Percentiles rank a stretch among this genome's conserved stretches.
These are phyloP conservation scores for Rana temporaria DNA, from an alignment of 2,113 vertebrate species.

Conservation along the genomic window DNA sequence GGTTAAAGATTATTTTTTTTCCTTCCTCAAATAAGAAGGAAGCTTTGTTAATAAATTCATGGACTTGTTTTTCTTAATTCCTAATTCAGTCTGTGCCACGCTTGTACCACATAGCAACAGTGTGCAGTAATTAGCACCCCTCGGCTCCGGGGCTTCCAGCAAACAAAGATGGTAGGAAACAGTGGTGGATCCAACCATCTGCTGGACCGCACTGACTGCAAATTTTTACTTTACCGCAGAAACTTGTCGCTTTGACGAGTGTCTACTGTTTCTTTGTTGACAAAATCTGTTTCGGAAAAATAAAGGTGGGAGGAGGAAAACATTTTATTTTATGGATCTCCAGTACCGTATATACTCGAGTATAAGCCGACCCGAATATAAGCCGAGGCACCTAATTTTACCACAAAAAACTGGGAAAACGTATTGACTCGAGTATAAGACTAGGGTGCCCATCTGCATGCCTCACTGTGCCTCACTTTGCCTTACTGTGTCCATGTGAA, in stretches of 20 bases:
- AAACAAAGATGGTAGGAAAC: slow-evolving; percentile 57
- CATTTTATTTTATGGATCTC: no score
- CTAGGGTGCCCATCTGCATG: no score
- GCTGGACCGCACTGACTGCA: slow-evolving; percentile 37
- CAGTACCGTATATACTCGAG: no score
- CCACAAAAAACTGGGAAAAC: no score
- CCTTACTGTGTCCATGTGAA: no score
- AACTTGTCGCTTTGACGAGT: slow-evolving; percentile 20
- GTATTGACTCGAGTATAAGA: no score
- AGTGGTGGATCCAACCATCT: slow-evolving; percentile 57
- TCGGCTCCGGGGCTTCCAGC: slow-evolving; percentile 53
- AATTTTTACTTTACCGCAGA: slow-evolving; percentile 44
- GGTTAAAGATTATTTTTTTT: slow-evolving; percentile 49
- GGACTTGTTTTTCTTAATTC: slow-evolving; percentile 53
- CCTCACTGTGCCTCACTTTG: no score
- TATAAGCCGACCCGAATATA: no score
- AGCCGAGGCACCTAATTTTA: no score
- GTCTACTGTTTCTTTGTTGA: slow-evolving; percentile 16
- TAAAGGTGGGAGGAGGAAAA: no score
- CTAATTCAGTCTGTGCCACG: slow-evolving; percentile 55
- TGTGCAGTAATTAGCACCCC: slow-evolving; percentile 56
- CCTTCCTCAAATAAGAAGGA: slow-evolving; percentile 36
- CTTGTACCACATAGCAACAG: slow-evolving; percentile 54
- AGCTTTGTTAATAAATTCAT: slow-evolving; percentile 53
- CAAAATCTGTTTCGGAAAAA: no score